Evolutionary conservation across 2,113 vertebrate species (phyloP).

Genomic region (Macrotis lagotis): DNA sequence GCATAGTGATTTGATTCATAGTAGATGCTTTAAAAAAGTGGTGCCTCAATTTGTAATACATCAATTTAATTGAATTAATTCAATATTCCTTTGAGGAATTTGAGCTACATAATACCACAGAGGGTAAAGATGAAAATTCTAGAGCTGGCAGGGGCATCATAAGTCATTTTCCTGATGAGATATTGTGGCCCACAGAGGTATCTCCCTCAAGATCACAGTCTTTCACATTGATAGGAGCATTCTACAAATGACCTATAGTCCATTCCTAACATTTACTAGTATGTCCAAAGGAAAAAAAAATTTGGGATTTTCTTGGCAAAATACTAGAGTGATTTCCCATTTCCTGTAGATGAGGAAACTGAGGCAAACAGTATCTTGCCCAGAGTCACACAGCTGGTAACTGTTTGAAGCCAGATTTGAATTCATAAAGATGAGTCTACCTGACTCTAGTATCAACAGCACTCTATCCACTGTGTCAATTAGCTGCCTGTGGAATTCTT

Average conservation of each 20-base stretch:
- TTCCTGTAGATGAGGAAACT: background rate
- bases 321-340: background rate
- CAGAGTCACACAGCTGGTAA: background rate
- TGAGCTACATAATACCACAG: constrained; percentile 19
- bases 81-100: constrained; percentile 51
- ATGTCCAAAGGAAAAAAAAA: constrained; percentile 35
- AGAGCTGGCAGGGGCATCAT: background rate
- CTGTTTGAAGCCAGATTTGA: background rate
- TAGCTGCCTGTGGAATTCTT: constrained; percentile 38
- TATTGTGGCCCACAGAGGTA: background rate
- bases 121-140: too few relatives aligned
- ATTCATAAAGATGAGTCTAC: background rate
- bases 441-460: background rate
- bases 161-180: background rate
- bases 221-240: background rate
- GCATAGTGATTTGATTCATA: background rate
- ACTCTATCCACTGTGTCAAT: background rate
- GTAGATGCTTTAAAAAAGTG: background rate
- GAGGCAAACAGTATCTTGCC: background rate
- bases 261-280: constrained; percentile 39
- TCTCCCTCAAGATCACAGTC: background rate
- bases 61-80: constrained; percentile 54
- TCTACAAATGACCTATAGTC: constrained; percentile 44
- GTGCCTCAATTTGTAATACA: background rate
- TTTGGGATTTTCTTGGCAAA: background rate